Evolutionary conservation across 2,888 invertebrate species (phyloP).

Genomic region (Pachydiplax longipennis): DNA sequence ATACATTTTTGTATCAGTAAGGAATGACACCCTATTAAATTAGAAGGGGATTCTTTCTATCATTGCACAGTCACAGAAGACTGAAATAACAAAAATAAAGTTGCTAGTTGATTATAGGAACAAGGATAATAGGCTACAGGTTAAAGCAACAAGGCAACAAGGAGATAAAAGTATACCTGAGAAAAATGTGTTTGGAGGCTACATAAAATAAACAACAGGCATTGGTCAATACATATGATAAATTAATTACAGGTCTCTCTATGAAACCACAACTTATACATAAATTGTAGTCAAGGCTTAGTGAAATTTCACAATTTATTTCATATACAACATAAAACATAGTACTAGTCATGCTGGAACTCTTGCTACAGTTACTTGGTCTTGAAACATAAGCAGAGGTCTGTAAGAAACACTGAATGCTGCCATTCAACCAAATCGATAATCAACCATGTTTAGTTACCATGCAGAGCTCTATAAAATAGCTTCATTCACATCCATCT

Average conservation of each 20-base stretch:
- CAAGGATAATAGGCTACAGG: slow-evolving; percentile 42
- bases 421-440: neutral
- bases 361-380: slow-evolving; percentile 10
- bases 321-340: slow-evolving; percentile 31
- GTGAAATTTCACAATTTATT: slow-evolving; percentile 23
- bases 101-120: slow-evolving; percentile 37
- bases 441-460: neutral
- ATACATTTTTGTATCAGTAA: slow-evolving; percentile 42
- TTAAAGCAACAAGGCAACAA: slow-evolving; percentile 5
- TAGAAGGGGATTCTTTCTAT: slow-evolving; percentile 25
- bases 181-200: slow-evolving; percentile 43
- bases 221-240: slow-evolving; percentile 42
- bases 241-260: slow-evolving; percentile 25
- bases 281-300: slow-evolving; percentile 18
- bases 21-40: slow-evolving; percentile 38
- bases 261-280: slow-evolving; percentile 32
- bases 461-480: slow-evolving; percentile 11
- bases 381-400: slow-evolving; percentile 35
- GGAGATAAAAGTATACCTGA: slow-evolving; percentile 29
- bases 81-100: slow-evolving; percentile 40
- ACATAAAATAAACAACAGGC: slow-evolving; percentile 43
- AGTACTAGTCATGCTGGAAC: slow-evolving; percentile 30
- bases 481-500: slow-evolving; percentile 1
- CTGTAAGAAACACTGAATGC: slow-evolving; percentile 26
- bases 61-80: slow-evolving; percentile 29